Percentiles rank a stretch among this genome's conserved stretches.
Conservation (phyloP, 2,113 vertebrate genomes). For the Hoplias malabaricus region DNA sequence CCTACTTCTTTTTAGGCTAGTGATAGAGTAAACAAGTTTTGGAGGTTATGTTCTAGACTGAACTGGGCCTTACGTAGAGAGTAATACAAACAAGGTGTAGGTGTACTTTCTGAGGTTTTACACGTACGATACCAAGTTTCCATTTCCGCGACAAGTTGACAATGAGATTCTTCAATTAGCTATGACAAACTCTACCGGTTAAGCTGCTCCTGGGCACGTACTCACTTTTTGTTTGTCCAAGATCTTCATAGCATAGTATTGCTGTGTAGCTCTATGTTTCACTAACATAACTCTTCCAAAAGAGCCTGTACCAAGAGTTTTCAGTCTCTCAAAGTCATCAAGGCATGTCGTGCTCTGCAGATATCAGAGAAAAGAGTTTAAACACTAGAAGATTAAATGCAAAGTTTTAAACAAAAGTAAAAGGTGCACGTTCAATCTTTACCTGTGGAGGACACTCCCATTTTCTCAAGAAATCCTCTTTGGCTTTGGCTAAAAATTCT, state of each 20-base stretch:
- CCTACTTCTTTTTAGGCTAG: background rate
- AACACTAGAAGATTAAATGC: background rate
- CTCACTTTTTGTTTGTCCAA: conserved; percentile 98
- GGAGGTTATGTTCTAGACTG: background rate
- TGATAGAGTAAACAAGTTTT: background rate
- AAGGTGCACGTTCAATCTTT: no score
- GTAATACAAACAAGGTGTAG: background rate
- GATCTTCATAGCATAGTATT: conserved; percentile 99
- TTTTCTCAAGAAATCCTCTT: conserved; percentile 99
- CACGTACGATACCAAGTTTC: conserved; percentile 24
- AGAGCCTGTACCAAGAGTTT: conserved; percentile 96
- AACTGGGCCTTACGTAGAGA: background rate
- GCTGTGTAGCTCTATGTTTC: conserved; percentile 94
- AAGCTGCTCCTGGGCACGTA: conserved; percentile 24
- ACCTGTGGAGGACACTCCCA: conserved; percentile 98
- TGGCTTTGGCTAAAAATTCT: conserved; percentile 99
- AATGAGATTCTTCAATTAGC: background rate
- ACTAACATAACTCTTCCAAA: conserved; percentile 98
- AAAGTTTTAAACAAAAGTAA: background rate
- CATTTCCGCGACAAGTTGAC: conserved; percentile 58
- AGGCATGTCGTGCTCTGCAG: conserved; percentile 90
- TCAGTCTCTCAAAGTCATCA: conserved; percentile 96
- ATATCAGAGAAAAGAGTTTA: conserved; percentile 32
- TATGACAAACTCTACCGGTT: background rate
- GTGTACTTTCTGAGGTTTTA: background rate